phyloP scores from a whole-genome alignment of 2,888 invertebrate genomes.

The Apodemia zela region DNA sequence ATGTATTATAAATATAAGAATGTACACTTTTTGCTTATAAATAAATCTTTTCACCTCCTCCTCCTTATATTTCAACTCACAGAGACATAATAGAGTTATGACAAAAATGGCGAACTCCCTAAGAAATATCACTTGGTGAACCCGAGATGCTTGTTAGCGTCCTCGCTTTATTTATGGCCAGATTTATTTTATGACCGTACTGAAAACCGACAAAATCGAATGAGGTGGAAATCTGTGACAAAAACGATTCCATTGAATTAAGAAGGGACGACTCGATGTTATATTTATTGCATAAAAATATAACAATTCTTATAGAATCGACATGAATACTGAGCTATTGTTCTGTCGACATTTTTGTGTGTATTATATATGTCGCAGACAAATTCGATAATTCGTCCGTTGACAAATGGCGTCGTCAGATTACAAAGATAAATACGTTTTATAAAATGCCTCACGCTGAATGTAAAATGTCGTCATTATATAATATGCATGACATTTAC shows the following conservation, averaged over 20 bases:
- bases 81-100: constrained; percentile 73
- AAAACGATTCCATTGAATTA: constrained; percentile 53
- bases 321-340: background rate
- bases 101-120: constrained; percentile 69
- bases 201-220: constrained; percentile 56
- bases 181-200: constrained; percentile 77
- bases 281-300: background rate
- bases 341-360: no score
- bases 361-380: no score
- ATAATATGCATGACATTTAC: no score
- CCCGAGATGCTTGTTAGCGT: constrained; percentile 80
- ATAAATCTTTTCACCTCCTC: constrained; percentile 68
- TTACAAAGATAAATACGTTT: no score
- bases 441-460: no score
- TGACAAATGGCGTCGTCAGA: no score
- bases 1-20: background rate
- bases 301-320: background rate
- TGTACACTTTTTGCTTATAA: constrained; percentile 32
- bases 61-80: constrained; percentile 69
- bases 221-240: constrained; percentile 48
- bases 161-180: constrained; percentile 77
- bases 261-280: background rate
- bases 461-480: no score
- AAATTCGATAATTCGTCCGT: no score
- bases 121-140: constrained; percentile 77